A percentile compares a stretch with the other conserved stretches of the same genome.
Conservation (phyloP, 2,888 invertebrate species). For the Cistogaster globosa region DNA sequence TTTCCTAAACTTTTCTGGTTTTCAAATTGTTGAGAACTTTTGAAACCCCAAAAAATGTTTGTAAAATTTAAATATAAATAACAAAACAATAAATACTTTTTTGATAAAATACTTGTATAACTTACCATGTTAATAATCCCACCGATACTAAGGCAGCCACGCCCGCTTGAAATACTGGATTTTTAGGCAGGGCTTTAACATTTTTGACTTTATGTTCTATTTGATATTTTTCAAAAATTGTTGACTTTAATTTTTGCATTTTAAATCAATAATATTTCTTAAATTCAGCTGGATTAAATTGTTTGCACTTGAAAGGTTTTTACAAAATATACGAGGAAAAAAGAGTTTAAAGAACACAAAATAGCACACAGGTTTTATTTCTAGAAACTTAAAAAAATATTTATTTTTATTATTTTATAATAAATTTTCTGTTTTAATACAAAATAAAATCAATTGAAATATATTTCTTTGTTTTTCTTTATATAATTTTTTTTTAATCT, state of each 20-base stretch:
- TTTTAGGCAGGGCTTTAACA: slow-evolving; percentile 71
- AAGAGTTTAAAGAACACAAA: slow-evolving; percentile 4
- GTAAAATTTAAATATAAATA: neutral
- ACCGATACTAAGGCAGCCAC: slow-evolving; percentile 73
- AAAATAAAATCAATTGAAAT: slow-evolving; percentile 41
- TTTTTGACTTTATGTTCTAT: slow-evolving; percentile 39
- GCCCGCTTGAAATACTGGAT: slow-evolving; percentile 74
- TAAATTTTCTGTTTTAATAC: neutral
- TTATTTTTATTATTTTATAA: neutral
- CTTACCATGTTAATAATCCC: slow-evolving; percentile 78
- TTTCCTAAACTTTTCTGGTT: too few relatives aligned
- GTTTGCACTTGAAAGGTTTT: slow-evolving; percentile 43
- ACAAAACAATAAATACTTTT: neutral
- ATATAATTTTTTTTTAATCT: neutral
- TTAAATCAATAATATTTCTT: neutral
- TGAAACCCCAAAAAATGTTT: too few relatives aligned
- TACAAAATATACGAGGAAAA: slow-evolving; percentile 1
- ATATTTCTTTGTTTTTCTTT: neutral
- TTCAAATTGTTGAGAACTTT: too few relatives aligned
- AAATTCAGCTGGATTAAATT: slow-evolving; percentile 10
- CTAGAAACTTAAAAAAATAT: slow-evolving; percentile 40
- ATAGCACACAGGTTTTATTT: slow-evolving; percentile 40
- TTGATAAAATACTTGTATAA: slow-evolving; percentile 12
- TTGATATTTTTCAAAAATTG: slow-evolving; percentile 53
- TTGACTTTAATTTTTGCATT: slow-evolving; percentile 64